Conservation (phyloP, 2,113 vertebrate genomes). For the Lucifuga dentata region DNA sequence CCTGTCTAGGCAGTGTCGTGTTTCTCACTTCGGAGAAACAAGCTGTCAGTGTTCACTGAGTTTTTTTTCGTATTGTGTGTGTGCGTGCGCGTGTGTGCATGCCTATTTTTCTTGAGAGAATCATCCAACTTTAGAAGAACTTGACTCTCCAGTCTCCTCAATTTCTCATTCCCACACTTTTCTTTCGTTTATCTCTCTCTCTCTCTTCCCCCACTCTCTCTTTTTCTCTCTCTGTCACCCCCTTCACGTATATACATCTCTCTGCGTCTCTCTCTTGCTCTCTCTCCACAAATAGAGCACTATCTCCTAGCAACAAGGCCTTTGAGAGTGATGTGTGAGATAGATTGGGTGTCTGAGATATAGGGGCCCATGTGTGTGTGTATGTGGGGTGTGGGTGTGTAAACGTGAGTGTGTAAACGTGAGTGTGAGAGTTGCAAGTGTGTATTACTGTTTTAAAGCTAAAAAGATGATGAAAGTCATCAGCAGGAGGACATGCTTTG, state of each 20-base stretch:
- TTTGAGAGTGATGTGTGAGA: slow-evolving; percentile 64
- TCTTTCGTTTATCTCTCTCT: slow-evolving; percentile 18
- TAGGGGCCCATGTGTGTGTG: slow-evolving; percentile 24
- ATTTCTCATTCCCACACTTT: slow-evolving; percentile 43
- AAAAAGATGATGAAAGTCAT: slow-evolving; percentile 62
- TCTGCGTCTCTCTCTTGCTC: slow-evolving; percentile 42
- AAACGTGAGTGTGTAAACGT: neutral
- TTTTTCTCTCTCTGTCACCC: neutral
- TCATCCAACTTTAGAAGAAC: slow-evolving; percentile 38
- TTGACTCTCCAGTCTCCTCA: slow-evolving; percentile 27
- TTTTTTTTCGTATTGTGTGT: slow-evolving; percentile 1
- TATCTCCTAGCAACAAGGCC: slow-evolving; percentile 77
- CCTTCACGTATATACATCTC: neutral
- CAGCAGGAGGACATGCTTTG: slow-evolving; percentile 48
- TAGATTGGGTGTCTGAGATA: slow-evolving; percentile 61
- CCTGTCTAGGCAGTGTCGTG: neutral
- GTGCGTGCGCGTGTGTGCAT: slow-evolving; percentile 5
- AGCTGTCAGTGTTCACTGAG: neutral
- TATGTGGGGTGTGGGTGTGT: neutral
- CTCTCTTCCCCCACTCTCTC: no score
- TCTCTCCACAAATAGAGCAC: slow-evolving; percentile 71
- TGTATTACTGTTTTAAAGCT: slow-evolving; percentile 41
- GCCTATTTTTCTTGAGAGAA: slow-evolving; percentile 20
- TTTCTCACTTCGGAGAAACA: slow-evolving; percentile 26
- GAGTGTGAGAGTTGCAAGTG: no score